Evolutionary conservation across 2,113 vertebrate species (phyloP).

Genomic region (Scomber scombrus): DNA sequence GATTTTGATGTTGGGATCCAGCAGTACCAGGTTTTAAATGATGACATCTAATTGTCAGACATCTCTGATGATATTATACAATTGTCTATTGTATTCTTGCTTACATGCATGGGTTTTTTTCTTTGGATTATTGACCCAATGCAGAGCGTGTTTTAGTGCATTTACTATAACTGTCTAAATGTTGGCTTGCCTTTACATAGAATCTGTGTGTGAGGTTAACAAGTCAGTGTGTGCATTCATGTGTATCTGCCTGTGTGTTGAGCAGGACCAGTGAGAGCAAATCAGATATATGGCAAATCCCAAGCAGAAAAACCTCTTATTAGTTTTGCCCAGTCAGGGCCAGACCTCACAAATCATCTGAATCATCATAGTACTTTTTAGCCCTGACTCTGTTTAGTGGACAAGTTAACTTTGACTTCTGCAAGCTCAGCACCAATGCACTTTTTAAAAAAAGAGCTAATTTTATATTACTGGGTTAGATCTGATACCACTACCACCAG

Average conservation of each 20-base stretch:
- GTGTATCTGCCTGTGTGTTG: not conserved
- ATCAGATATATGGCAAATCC: conserved; percentile 27
- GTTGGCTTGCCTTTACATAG: not conserved
- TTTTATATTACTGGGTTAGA: conserved; percentile 28
- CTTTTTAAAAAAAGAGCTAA: not conserved
- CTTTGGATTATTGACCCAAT: not conserved
- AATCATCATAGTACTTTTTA: conserved; percentile 39
- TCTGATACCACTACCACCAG: conserved; percentile 24
- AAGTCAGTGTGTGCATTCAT: not conserved
- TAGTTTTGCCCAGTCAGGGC: conserved; percentile 15
- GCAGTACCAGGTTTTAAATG: not conserved
- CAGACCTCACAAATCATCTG: conserved; percentile 37
- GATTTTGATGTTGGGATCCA: not conserved
- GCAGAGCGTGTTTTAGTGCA: not conserved
- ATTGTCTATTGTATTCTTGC: not conserved
- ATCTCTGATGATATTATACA: not conserved
- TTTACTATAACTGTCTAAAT: not conserved
- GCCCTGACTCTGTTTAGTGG: conserved; percentile 28
- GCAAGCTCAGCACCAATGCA: conserved; percentile 45
- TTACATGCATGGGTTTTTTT: not conserved
- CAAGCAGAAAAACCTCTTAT: conserved; percentile 7
- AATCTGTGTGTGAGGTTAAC: not conserved
- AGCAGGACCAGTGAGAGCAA: not conserved
- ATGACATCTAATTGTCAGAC: not conserved
- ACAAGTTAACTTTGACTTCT: conserved; percentile 59